Percentiles rank a stretch among this genome's conserved stretches.
Evolutionary conservation across 2,113 vertebrate genomes (phyloP).

Genomic region (Strix uralensis): DNA sequence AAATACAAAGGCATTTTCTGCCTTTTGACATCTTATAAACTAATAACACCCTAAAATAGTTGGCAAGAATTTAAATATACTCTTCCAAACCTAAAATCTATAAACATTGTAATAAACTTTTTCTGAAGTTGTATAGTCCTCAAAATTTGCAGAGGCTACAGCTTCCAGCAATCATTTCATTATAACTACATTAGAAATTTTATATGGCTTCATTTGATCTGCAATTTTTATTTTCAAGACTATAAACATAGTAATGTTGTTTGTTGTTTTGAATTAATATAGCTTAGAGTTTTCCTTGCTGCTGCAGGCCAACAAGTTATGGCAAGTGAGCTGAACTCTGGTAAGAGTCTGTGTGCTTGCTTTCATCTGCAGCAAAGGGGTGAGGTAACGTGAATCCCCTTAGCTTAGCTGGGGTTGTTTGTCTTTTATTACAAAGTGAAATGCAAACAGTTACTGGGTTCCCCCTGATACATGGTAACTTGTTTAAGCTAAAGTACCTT

Average conservation of each 20-base stretch:
- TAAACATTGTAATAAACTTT: not conserved
- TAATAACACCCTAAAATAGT: not conserved
- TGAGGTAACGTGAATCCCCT: not conserved
- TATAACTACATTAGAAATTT: not conserved
- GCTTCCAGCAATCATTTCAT: not conserved
- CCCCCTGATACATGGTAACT: not conserved
- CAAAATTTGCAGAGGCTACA: not conserved
- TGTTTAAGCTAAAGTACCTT: not conserved
- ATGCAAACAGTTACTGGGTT: not conserved
- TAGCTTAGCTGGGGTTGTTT: not conserved
- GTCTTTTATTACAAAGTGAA: not conserved
- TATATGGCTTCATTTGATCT: not conserved
- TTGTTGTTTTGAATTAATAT: not conserved
- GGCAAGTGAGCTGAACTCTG: constrained; percentile 15
- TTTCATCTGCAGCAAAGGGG: not conserved
- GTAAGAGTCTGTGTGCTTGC: not conserved
- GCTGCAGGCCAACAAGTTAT: constrained; percentile 6
- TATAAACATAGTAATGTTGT: not conserved
- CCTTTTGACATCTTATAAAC: not conserved
- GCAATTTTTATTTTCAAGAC: not conserved
- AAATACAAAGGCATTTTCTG: not conserved
- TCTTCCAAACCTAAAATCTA: not conserved
- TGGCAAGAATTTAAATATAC: not conserved
- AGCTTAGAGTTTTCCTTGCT: constrained; percentile 1
- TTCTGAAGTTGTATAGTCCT: not conserved